A percentile compares a stretch with the other conserved stretches of the same genome.
phyloP scores from a whole-genome alignment of 2,888 invertebrate species.

The Tyria jacobaeae region DNA sequence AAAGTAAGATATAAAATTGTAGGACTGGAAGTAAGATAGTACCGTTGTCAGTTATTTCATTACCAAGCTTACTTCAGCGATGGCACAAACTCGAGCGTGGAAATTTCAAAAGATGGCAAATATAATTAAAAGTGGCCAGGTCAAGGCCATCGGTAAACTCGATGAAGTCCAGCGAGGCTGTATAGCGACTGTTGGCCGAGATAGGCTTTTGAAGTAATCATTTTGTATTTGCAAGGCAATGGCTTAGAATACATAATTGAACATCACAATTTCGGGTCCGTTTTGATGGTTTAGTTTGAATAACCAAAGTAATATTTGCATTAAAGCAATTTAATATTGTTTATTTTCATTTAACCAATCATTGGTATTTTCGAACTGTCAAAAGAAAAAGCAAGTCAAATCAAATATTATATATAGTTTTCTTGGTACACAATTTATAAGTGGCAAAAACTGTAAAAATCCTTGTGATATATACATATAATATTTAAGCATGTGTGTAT shows the following conservation, averaged over 20 bases:
- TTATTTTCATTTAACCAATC: too few relatives aligned
- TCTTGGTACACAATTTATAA: too few relatives aligned
- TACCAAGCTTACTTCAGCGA: not conserved
- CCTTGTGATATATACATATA: too few relatives aligned
- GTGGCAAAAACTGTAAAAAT: too few relatives aligned
- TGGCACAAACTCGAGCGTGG: not conserved
- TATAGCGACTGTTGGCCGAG: conserved; percentile 2
- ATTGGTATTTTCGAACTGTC: too few relatives aligned
- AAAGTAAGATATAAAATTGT: too few relatives aligned
- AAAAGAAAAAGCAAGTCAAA: too few relatives aligned
- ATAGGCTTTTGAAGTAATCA: conserved; percentile 6
- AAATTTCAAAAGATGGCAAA: conserved; percentile 13
- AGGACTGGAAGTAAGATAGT: not conserved
- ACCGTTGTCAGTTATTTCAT: not conserved
- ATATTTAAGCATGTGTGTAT: too few relatives aligned
- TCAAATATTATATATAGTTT: too few relatives aligned
- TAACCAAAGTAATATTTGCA: too few relatives aligned
- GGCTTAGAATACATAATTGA: not conserved
- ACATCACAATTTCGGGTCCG: not conserved
- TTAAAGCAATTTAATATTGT: too few relatives aligned
- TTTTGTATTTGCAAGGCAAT: not conserved
- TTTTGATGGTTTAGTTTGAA: not conserved
- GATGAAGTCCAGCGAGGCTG: conserved; percentile 2
- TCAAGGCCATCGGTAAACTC: conserved; percentile 6
- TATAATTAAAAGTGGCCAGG: conserved; percentile 16